Evolutionary conservation across 2,113 vertebrate genomes (phyloP), one percentile per base, ranked within the genome.

Genomic region (Colossoma macropomum): DNA sequence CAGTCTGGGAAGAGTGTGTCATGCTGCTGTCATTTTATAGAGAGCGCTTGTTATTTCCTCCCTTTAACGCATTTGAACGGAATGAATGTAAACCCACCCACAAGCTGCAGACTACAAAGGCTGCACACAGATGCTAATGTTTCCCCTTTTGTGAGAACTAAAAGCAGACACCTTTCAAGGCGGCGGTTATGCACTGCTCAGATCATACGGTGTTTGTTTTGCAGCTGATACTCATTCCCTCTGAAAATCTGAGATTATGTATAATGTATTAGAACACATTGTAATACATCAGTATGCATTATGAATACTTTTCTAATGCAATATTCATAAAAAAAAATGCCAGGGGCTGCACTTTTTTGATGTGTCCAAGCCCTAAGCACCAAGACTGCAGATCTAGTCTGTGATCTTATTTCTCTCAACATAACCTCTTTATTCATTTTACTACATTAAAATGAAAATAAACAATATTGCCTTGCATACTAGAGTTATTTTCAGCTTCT

Each of bases 1-100:
- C 30, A n/a, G 41, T 87, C n/a, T 83, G 79, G 89, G 84, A 87
- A 82, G 84, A 88, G 25, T 84, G 88, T 85, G 88, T 90, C 88
- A 81, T 81, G 83, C 77, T 54, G 17, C 65, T 74, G 77, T 87
- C 56, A 84, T 75, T 41, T 23, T 48, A 73, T 81, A 68, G 45
- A 63, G 27, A 38, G 30, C 41, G 8, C 52, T 74, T 74, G 4
- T 74, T 73, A 48, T 81, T 62, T 73, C 56, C 56, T 72, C 38
- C 54, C 19, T 73, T 81, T 74, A 75, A 56, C 30, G 71, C 45
- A 21, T 54, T 30, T 56, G 27, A 30, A 45, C 60, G 27, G 27
- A 50, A 50, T n/a, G 27, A 74, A 30, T 13, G 41, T 52, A 28
- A 63, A 28, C 50, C 19, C 25, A 38, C 30, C 68, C 32, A 70